phyloP scores from a whole-genome alignment of 2,888 invertebrate species.

The Agrotis segetum region DNA sequence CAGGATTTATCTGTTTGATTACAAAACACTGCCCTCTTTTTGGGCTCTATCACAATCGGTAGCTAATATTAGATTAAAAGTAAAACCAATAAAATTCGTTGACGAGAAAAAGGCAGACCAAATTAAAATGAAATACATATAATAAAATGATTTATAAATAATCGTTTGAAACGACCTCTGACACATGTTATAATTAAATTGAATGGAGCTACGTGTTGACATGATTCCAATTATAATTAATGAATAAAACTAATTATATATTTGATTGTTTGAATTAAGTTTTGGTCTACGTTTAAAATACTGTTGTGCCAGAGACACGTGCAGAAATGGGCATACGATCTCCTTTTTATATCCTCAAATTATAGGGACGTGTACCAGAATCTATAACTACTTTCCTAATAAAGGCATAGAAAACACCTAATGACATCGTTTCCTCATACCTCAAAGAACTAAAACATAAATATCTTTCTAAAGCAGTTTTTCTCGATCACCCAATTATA shows the following conservation, averaged over 20 bases:
- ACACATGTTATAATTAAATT: neutral
- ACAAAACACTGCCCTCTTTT: no score
- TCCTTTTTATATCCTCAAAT: neutral
- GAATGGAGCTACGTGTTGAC: neutral
- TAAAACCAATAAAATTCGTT: neutral
- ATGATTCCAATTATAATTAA: constrained; percentile 5
- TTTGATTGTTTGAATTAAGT: no score
- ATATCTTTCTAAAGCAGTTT: neutral
- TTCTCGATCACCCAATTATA: constrained; percentile 1
- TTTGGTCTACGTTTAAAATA: no score
- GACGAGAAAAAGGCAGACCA: constrained; percentile 2
- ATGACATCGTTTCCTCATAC: constrained; percentile 15
- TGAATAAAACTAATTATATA: no score
- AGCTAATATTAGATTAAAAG: no score
- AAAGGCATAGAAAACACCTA: constrained; percentile 3
- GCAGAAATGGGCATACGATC: neutral
- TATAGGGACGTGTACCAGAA: neutral
- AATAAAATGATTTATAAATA: constrained; percentile 19
- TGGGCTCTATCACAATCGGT: no score
- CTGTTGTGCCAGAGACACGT: no score
- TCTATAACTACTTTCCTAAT: neutral
- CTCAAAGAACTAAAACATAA: neutral
- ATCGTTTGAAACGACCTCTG: neutral
- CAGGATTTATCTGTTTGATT: no score
- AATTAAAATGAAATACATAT: constrained; percentile 5